Percentiles rank a stretch among this genome's conserved stretches.
phyloP scores from a whole-genome alignment of 1,140 invertebrate species.

The Drosophila sproati region DNA sequence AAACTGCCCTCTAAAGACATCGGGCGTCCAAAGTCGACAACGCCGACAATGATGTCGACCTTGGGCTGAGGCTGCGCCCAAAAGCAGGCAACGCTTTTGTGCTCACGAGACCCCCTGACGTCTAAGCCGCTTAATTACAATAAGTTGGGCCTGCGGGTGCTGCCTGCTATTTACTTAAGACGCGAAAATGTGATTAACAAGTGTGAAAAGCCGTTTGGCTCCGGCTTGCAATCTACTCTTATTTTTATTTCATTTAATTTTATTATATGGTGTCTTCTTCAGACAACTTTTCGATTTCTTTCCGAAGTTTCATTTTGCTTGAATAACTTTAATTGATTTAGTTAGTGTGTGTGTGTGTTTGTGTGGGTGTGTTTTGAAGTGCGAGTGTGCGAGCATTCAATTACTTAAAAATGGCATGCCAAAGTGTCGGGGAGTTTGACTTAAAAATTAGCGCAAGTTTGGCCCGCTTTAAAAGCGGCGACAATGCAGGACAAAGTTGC shows the following conservation, averaged over 20 bases:
- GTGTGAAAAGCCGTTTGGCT: conserved; percentile 75
- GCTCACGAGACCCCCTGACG: conserved; percentile 55
- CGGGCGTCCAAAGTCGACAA: background rate
- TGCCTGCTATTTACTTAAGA: conserved; percentile 77
- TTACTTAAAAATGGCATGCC: conserved; percentile 64
- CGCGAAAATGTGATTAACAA: conserved; percentile 83
- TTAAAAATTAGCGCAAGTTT: conserved; percentile 49
- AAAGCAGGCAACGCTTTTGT: conserved; percentile 73
- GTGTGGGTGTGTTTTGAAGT: conserved; percentile 19
- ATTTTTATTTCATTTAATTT: conserved; percentile 50
- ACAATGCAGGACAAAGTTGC: conserved; percentile 60
- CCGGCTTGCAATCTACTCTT: conserved; percentile 35
- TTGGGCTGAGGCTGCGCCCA: conserved; percentile 66
- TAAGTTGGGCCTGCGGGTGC: conserved; percentile 55
- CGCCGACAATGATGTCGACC: conserved; percentile 50
- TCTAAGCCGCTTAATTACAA: conserved; percentile 81
- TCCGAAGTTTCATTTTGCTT: conserved; percentile 67
- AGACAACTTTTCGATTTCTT: conserved; percentile 24
- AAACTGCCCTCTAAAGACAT: conserved; percentile 75
- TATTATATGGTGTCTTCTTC: conserved; percentile 46
- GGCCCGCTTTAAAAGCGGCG: conserved; percentile 41
- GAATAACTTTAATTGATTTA: conserved; percentile 82
- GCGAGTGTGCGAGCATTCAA: conserved; percentile 21
- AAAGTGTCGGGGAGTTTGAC: conserved; percentile 57
- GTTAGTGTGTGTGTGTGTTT: conserved; percentile 41